phyloP scores from a whole-genome alignment of 2,888 invertebrate species.

The Toxonevra muliebris region DNA sequence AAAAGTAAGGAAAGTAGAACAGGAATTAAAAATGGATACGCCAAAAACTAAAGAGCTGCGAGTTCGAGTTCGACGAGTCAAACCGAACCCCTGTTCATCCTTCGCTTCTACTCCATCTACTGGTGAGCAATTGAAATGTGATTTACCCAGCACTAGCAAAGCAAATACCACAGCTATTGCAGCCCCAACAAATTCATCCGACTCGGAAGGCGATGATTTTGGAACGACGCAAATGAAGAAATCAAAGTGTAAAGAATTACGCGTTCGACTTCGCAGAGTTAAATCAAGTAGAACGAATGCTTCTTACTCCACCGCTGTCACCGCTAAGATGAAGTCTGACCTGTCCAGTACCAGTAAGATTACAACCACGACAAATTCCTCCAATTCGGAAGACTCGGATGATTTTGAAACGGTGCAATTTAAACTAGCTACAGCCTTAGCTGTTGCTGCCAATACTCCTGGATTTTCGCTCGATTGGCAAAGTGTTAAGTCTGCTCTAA shows the following conservation, averaged over 20 bases:
- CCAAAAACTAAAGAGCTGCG: constrained; percentile 37
- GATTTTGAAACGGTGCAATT: constrained; percentile 36
- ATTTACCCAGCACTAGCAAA: background rate
- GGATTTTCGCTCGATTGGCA: constrained; percentile 33
- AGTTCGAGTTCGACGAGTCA: constrained; percentile 35
- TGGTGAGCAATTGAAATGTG: too few species aligned
- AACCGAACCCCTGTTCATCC: constrained; percentile 25
- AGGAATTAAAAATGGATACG: constrained; percentile 29
- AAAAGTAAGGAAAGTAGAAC: background rate
- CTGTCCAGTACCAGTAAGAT: constrained; percentile 20
- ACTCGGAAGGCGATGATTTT: constrained; percentile 14
- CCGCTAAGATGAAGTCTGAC: constrained; percentile 13
- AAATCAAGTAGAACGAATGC: constrained; percentile 17
- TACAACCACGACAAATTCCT: constrained; percentile 30
- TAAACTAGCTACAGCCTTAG: constrained; percentile 42
- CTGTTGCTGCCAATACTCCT: constrained; percentile 41
- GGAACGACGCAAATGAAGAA: constrained; percentile 15
- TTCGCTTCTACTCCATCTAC: background rate
- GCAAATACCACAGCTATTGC: constrained; percentile 9
- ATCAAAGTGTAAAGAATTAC: constrained; percentile 31
- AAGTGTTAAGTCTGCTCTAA: constrained; percentile 25
- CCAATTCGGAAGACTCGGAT: constrained; percentile 40
- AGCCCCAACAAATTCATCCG: constrained; percentile 30
- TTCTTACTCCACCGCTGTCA: background rate
- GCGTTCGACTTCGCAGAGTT: constrained; percentile 29